Evolutionary conservation across 1,140 invertebrate species (phyloP), one percentile per base, ranked within the genome.

Genomic region (Sycophaga agraensis): DNA sequence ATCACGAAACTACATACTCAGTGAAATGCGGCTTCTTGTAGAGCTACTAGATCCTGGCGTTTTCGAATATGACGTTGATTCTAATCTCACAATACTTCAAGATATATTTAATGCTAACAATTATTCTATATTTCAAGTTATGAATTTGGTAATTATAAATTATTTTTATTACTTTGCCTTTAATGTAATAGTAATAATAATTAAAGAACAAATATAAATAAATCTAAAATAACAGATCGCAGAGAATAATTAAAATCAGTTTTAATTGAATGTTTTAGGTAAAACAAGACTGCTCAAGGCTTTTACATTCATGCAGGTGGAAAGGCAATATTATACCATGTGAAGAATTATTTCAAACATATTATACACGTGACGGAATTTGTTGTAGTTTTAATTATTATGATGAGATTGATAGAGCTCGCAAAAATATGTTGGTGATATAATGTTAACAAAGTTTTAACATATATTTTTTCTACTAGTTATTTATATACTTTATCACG

Each of bases 321-420:
- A 88, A 88, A 73, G 85, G 85, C 3, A 77, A 76, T 2, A 71
- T 81, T 0, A 78, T 78, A 19, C 68, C 81, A 3, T 90, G 88
- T 57, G 78, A 82, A 9, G 74, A 75, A n/a, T 65, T 88, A 2
- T 89, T 89, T 68, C 73, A 83, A 43, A 73, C 77, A 37, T 79
- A 84, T 2, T 77, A 82, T 24, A 83, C 85, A 0, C 67, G 83
- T 4, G 74, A 86, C 48, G 85, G 83, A 2, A 66, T 82, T 16
- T 89, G 88, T 58, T 89, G 88, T 59, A 82, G 84, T 2, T 89
- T 88, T 61, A 89, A 89, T 69, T 88, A 87, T 55, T 59, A 70
- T 11, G 55, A 60, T 34, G 22, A 22, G 5, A 17, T 60, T 12
- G 51, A 24, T n/a, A 46, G 35, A 14, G 4, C 16, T 17, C 0